Evolutionary conservation across 2,888 invertebrate species (phyloP), one percentile per base, ranked within the genome.

Genomic region (Eretmocerus hayati): DNA sequence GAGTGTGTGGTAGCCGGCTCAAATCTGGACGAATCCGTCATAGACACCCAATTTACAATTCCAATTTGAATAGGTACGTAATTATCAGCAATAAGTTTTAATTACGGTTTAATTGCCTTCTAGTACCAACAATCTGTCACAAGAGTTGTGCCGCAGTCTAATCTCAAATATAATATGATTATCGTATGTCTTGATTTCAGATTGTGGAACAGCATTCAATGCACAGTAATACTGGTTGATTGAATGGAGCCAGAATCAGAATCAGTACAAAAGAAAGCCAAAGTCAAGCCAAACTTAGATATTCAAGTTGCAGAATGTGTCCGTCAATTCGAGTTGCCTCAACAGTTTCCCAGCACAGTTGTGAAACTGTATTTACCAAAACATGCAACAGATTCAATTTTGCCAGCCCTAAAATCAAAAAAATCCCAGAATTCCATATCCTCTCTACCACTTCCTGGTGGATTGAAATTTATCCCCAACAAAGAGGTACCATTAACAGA

Each of bases 271-370:
- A 33, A 48, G 33, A 15, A 48, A 39, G 20, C 18, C 32, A 35
- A 42, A 19, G 15, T 18, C 37, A 36, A 18, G 37, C 31, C 20
- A 35, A 13, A 19, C 23, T n/a, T 35, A n/a, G 54, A 51, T 48
- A 6, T 55, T 6, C 51, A 53, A 31, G 32, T 59, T 2, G 39
- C 51, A 6, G 58, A 59, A 52, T 59, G 58, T 33, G 45, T 60
- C 13, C 58, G 64, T 9, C 54, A 64, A 45, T 68, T 66, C 31
- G 55, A 56, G 18, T 52, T 65, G 11, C 60, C 59, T 0, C 59
- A 57, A 30, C 62, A 65, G 5, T 66, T 54, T 47, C 65, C 66
- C 1, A 63, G 62, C 26, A 59, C 48, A 46, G 43, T 46, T 11
- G 37, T 42, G 1, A 36, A 40, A 20, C 33, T 48, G 20, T 32